Base-by-base conservation (phyloP, 92 coral and sea anemone genomes). In the Montipora capitata region DNA sequence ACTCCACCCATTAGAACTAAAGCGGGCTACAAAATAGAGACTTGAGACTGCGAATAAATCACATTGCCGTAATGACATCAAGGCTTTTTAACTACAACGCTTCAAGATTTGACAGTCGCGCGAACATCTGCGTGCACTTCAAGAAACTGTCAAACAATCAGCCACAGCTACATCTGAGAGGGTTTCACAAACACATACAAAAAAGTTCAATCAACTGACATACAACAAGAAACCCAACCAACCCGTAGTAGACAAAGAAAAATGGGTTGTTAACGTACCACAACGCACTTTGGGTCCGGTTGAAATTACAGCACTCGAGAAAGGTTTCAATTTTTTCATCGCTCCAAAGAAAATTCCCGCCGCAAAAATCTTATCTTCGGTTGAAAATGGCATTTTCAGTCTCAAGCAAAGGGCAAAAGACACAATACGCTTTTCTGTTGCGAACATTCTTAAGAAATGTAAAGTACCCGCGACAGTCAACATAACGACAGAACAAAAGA, bases 361-460 rank as follows among this genome's bases (percentile, higher is more conserved):
- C 44, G 17, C 74, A 68, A 51, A 79, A 27, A 79, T 79, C 10
- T 44, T 79, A 18, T 48, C 84, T 4, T 61, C 74, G 3, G 16
- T 79, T 6, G 84, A 78, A 58, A 59, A 18, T 20, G 83, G 83
- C n/a, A 78, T 78, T 17, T 59, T n/a, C 78, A 15, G 63, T 44
- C 63, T 80, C 41, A 67, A 38, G 38, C 63, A 59, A 15, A 0
- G 61, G 11, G 41, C 71, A 15, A 51, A 67, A 11, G 85, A 80
- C 63, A 63, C 63, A 14, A 44, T 64, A 38, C 85, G 85, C n/a
- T 58, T 56, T 61, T 40, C 58, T 10, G 74, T 80, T 13, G 20
- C 75, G 0, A 65, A 67, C 45, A 65, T 56, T 3, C 51, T 80
- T 3, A 67, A 74, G 12, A 80, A 27, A 0, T 63, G 85, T 52